phyloP scores from a whole-genome alignment of 2,797 vertebrate genomes.

The Sebastes oblongus region DNA sequence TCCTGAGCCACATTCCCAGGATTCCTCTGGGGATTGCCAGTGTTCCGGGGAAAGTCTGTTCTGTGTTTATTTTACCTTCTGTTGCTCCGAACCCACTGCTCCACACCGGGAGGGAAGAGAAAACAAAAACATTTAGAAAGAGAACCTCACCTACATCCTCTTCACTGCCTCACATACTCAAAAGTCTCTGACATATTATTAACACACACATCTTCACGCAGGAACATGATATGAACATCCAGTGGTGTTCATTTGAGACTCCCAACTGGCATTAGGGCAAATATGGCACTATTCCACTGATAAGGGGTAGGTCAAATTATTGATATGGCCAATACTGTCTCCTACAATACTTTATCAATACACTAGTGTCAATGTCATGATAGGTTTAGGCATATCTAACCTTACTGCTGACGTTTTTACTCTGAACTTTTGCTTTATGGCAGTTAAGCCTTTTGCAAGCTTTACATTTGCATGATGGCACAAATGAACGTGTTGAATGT shows the following conservation, averaged over 20 bases:
- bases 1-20: slow-evolving; percentile 76
- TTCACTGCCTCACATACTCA: slow-evolving; percentile 38
- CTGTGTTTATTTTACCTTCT: slow-evolving; percentile 84
- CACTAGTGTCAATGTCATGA: not conserved
- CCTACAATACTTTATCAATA: not conserved
- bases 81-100: slow-evolving; percentile 73
- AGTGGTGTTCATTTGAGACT: slow-evolving; percentile 11
- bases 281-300: not conserved
- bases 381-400: not conserved
- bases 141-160: slow-evolving; percentile 77
- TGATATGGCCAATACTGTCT: not conserved
- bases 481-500: not conserved
- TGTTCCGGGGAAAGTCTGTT: slow-evolving; percentile 81
- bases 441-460: not conserved
- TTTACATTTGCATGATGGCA: not conserved
- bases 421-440: not conserved
- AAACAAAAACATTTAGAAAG: slow-evolving; percentile 79
- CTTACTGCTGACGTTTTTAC: not conserved
- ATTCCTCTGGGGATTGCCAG: slow-evolving; percentile 75
- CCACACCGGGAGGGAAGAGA: slow-evolving; percentile 75
- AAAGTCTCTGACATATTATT: slow-evolving; percentile 15
- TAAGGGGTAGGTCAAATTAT: not conserved
- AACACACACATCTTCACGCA: slow-evolving; percentile 21
- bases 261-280: not conserved
- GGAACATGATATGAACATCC: slow-evolving; percentile 23